Conservation (phyloP, 2,797 vertebrate genomes). For the Arnoldichthys spilopterus region DNA sequence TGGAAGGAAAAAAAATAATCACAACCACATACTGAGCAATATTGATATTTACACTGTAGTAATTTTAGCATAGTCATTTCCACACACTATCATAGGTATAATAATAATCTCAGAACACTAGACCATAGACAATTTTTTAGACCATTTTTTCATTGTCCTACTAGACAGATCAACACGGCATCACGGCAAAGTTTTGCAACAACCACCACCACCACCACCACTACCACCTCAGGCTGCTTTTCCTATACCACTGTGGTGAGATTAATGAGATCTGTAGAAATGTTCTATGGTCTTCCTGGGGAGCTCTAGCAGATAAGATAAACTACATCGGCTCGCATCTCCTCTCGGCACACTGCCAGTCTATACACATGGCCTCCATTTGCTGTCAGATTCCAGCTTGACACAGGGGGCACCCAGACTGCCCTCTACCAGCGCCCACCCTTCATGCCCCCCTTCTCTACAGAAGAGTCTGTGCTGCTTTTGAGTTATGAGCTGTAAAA, state of each 20-base stretch:
- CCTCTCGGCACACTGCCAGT: slow-evolving; percentile 58
- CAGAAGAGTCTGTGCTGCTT: slow-evolving; percentile 82
- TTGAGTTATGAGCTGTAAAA: slow-evolving; percentile 93
- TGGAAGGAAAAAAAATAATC: too few species aligned
- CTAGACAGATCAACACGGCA: background rate
- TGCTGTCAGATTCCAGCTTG: slow-evolving; percentile 86
- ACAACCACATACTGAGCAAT: too few species aligned
- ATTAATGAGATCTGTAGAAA: slow-evolving; percentile 41
- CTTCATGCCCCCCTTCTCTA: slow-evolving; percentile 63
- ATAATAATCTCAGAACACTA: too few species aligned
- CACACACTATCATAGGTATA: too few species aligned
- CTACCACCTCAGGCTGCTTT: background rate
- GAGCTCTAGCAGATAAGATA: slow-evolving; percentile 41
- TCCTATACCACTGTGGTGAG: slow-evolving; percentile 8
- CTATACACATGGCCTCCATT: slow-evolving; percentile 84
- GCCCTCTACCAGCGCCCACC: slow-evolving; percentile 53
- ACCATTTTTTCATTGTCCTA: background rate
- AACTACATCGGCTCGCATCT: slow-evolving; percentile 18
- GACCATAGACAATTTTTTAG: too few species aligned
- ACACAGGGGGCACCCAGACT: slow-evolving; percentile 71
- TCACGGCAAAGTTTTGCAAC: background rate
- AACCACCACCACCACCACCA: background rate
- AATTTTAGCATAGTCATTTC: too few species aligned
- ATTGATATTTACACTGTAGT: too few species aligned
- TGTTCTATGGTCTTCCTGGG: slow-evolving; percentile 7